Evolutionary conservation across 2,113 vertebrate genomes (phyloP), one percentile per base, ranked within the genome.

Genomic region (Penelope pileata): DNA sequence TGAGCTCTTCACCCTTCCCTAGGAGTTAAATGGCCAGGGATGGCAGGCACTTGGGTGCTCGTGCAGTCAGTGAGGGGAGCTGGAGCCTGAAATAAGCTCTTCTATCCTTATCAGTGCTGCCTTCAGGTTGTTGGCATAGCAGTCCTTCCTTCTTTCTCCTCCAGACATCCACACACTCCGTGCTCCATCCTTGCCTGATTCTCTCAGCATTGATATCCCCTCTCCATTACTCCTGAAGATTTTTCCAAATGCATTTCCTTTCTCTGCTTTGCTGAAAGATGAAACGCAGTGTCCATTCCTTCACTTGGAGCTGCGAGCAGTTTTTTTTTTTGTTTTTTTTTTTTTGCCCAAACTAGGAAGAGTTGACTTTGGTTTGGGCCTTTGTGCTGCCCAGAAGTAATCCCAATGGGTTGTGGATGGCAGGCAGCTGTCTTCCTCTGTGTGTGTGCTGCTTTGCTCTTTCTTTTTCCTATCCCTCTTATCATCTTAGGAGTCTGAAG

Each of bases 271-370:
- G n/a, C 9, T 69, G 72, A 45, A 45, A 73, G 64, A 9, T 43
- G 2, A n/a, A 58, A 18, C 24, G 16, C 30, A 26, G 42, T 30
- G 64, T 34, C 26, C 34, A 0, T 6, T 0, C 84, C 7, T 19
- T n/a, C 24, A 40, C 42, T 9, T 26, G 38, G 23, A 21, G 38
- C 26, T 67, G 15, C 42, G 66, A 68, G 54, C 24, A 24, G 18
- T 26, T 8, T 70, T 11, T n/a, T n/a, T n/a, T n/a, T n/a, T n/a
- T n/a, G n/a, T n/a, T n/a, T n/a, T n/a, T n/a, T n/a, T n/a, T n/a
- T 32, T 21, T 21, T 69, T 69, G 50, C 42, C n/a, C 85, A 62
- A 22, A 56, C 36, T 74, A 80, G 42, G 8, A 21, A 56, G 47
- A 54, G 24, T 40, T 72, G 19, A 27, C 23, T 47, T 77, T 9